Evolutionary conservation across 1,140 invertebrate species (phyloP).

Genomic region (Vanessa tameamea): DNA sequence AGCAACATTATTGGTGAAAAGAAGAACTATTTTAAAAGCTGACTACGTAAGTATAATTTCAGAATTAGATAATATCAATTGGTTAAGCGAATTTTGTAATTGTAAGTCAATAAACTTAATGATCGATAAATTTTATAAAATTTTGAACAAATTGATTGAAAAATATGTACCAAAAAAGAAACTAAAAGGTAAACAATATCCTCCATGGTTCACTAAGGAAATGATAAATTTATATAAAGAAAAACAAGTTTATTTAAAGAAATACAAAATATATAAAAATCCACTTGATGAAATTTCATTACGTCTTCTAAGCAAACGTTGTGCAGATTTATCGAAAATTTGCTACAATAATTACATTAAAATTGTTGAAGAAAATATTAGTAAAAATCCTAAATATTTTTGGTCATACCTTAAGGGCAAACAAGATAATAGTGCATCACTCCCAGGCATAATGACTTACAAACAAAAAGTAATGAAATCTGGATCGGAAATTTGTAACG

Average conservation of each 20-base stretch:
- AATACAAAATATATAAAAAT: conserved; percentile 19
- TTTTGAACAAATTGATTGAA: conserved; percentile 14
- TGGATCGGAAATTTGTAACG: conserved; percentile 21
- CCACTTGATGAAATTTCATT: conserved; percentile 19
- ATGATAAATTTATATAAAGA: conserved; percentile 19
- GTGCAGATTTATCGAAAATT: conserved; percentile 12
- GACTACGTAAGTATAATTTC: conserved; percentile 18
- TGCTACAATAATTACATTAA: conserved; percentile 12
- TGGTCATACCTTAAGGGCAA: conserved; percentile 10
- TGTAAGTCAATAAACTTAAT: conserved; percentile 18
- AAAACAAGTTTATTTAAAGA: conserved; percentile 18
- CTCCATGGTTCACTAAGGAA: conserved; percentile 18
- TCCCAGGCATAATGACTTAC: conserved; percentile 15
- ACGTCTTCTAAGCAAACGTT: conserved; percentile 14
- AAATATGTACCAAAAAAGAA: conserved; percentile 17
- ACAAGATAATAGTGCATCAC: conserved; percentile 7
- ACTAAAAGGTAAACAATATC: conserved; percentile 13
- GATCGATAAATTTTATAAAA: conserved; percentile 17
- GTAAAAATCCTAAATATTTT: conserved; percentile 20
- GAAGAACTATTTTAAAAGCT: conserved; percentile 23
- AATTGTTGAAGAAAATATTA: conserved; percentile 11
- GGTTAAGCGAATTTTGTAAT: conserved; percentile 13
- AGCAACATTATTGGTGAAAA: conserved; percentile 14
- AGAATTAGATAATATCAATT: conserved; percentile 21
- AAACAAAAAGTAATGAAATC: conserved; percentile 12